A percentile compares a stretch with the other conserved stretches of the same genome.
These are phyloP conservation scores for Andricus grossulariae DNA, from an alignment of 1,140 invertebrate genomes.

Conservation along the genomic window DNA sequence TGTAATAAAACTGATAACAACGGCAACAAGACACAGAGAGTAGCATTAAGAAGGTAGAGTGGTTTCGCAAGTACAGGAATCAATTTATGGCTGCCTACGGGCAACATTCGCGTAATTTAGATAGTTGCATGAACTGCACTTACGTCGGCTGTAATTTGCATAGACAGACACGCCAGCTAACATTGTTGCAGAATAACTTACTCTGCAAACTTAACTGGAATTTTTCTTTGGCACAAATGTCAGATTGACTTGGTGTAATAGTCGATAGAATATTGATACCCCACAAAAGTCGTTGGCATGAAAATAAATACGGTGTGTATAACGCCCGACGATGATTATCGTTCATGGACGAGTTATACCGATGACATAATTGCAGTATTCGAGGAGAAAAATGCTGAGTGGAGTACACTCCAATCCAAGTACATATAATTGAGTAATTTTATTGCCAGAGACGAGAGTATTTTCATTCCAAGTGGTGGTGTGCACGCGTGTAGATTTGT, in stretches of 20 bases:
- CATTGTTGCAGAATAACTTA: slow-evolving; percentile 36
- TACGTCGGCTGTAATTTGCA: slow-evolving; percentile 48
- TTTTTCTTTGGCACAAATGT: slow-evolving; percentile 22
- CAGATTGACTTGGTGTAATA: slow-evolving; percentile 5
- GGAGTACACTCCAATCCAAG: not conserved
- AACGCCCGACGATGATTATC: slow-evolving; percentile 32
- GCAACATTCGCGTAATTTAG: slow-evolving; percentile 53
- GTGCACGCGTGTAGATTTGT: no score
- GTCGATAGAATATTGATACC: not conserved
- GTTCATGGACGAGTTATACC: slow-evolving; percentile 19
- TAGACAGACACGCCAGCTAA: slow-evolving; percentile 46
- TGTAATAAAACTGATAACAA: not conserved
- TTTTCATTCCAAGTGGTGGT: no score
- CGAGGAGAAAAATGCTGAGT: not conserved
- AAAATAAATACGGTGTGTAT: slow-evolving; percentile 15
- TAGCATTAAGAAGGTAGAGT: slow-evolving; percentile 37
- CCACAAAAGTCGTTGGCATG: not conserved
- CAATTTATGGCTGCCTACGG: slow-evolving; percentile 55
- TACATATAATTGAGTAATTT: no score
- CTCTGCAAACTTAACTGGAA: not conserved
- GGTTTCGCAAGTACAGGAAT: slow-evolving; percentile 53
- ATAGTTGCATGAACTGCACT: slow-evolving; percentile 44
- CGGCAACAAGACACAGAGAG: not conserved
- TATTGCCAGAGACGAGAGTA: no score
- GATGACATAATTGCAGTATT: not conserved